Evolutionary conservation across 2,797 vertebrate genomes (phyloP).

Genomic region (Fistularia commersonii): DNA sequence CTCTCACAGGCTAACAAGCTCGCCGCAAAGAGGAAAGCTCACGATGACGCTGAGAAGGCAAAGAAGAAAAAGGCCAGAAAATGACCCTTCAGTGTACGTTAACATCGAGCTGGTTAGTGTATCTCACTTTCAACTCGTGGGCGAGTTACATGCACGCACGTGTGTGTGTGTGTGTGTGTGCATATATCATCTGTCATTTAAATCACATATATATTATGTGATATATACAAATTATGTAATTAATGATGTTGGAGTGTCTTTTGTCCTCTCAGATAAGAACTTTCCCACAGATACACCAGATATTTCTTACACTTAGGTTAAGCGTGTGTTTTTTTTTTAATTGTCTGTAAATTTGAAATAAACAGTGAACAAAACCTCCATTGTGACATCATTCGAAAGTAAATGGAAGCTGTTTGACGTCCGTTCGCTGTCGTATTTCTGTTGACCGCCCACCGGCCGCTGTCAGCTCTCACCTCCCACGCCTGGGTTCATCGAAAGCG

Average conservation of each 20-base stretch:
- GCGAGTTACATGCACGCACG: slow-evolving; percentile 1
- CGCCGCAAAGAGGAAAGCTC: slow-evolving; percentile 89
- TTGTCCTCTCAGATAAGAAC: slow-evolving; percentile 2
- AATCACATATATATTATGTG: slow-evolving; percentile 1
- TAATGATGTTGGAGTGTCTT: slow-evolving; percentile 13
- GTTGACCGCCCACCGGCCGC: no score
- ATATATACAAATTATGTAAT: slow-evolving; percentile 12
- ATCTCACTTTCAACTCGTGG: not conserved
- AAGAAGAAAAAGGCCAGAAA: slow-evolving; percentile 80
- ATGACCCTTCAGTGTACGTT: slow-evolving; percentile 29
- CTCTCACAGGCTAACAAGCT: slow-evolving; percentile 88
- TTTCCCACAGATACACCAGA: no score
- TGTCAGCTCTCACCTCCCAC: no score
- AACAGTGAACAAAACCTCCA: no score
- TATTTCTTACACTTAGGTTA: no score
- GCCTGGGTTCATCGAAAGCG: no score
- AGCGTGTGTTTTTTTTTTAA: slow-evolving; percentile 16
- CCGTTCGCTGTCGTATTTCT: no score
- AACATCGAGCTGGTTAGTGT: slow-evolving; percentile 3
- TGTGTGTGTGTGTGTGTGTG: not conserved
- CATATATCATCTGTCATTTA: not conserved
- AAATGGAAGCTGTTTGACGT: no score
- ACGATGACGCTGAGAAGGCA: slow-evolving; percentile 78
- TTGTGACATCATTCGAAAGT: no score
- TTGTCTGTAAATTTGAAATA: no score